Evolutionary conservation across 2,113 vertebrate species (phyloP).

Genomic region (Crotalus tigris): DNA sequence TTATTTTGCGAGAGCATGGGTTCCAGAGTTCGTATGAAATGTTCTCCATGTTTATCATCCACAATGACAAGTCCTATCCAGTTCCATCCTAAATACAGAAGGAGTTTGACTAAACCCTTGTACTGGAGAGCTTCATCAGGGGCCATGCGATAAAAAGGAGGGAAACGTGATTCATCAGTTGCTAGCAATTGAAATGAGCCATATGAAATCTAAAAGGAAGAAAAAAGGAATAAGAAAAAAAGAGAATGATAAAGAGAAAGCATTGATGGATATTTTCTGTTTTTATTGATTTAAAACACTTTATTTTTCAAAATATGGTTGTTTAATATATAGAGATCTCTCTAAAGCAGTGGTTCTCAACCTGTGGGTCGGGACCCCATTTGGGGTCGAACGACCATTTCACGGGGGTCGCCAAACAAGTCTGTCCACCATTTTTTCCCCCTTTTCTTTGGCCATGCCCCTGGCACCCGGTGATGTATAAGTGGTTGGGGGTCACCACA

Average conservation of each 20-base stretch:
- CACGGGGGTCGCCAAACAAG: too few species aligned
- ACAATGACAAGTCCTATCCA: background rate
- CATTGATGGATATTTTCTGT: background rate
- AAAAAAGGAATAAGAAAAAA: background rate
- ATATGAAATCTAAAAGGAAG: background rate
- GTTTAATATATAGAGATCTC: background rate
- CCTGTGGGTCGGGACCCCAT: too few species aligned
- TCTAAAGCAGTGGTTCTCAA: too few species aligned
- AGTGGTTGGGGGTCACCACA: too few species aligned
- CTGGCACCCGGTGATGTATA: too few species aligned
- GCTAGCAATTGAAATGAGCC: background rate
- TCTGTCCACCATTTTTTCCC: too few species aligned
- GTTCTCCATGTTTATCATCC: background rate
- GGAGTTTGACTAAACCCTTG: background rate
- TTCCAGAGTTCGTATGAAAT: background rate
- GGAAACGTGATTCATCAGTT: background rate
- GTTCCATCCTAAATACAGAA: background rate
- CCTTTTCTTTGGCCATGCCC: too few species aligned
- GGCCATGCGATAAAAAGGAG: background rate
- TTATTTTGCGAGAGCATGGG: background rate
- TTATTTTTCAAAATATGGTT: background rate
- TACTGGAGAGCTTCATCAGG: background rate
- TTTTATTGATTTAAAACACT: background rate
- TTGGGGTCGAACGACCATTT: too few species aligned
- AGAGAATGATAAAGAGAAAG: background rate